Percentiles rank a stretch among this genome's conserved stretches.
phyloP scores from a whole-genome alignment of 2,113 vertebrate genomes.

The Actinemys pallida region DNA sequence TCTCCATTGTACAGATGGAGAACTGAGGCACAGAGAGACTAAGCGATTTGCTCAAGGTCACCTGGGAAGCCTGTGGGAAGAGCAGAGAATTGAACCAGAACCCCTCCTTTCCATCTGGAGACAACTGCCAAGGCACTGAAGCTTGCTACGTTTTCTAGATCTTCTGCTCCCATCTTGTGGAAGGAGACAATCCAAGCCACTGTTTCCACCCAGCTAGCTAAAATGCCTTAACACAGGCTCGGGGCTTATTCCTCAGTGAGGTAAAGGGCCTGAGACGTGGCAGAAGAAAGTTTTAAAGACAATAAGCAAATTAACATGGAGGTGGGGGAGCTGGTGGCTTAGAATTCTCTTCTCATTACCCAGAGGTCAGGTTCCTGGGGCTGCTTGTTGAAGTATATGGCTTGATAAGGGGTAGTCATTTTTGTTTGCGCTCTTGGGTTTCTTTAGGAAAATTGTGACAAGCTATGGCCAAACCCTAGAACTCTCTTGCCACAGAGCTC shows the following conservation, averaged over 20 bases:
- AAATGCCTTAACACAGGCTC: not conserved
- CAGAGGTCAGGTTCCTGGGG: not conserved
- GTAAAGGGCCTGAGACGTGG: not conserved
- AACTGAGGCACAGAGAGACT: no score
- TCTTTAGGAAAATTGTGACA: not conserved
- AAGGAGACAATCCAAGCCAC: constrained; percentile 27
- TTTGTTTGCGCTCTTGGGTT: not conserved
- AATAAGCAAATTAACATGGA: not conserved
- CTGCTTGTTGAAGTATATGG: not conserved
- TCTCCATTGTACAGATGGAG: not conserved
- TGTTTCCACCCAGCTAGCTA: not conserved
- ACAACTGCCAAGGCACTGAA: not conserved
- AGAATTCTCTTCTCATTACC: not conserved
- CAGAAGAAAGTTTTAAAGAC: not conserved
- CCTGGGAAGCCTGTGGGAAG: no score
- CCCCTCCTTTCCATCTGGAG: not conserved
- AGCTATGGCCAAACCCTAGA: not conserved
- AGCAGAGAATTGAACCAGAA: not conserved
- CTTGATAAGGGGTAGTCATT: not conserved
- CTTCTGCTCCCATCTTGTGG: not conserved
- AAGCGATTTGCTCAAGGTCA: no score
- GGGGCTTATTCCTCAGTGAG: constrained; percentile 12
- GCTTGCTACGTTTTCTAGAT: not conserved
- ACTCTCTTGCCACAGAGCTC: not conserved
- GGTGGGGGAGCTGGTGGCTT: not conserved